Base-by-base conservation (phyloP, 2,888 invertebrate genomes). In the Siphonodentalium dalli region DNA sequence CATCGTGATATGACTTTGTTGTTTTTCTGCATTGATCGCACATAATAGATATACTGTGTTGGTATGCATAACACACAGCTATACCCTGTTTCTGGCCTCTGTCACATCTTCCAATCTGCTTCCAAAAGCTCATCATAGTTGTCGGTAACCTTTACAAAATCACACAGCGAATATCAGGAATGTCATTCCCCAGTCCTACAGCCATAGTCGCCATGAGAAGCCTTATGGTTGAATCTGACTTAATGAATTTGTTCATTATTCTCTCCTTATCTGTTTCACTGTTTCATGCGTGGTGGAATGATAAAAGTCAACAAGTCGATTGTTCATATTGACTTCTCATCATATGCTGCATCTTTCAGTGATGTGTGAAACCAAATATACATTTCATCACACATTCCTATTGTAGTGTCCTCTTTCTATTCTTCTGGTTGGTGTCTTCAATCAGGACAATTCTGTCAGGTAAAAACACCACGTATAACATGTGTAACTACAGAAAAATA, bases 91-190 rank as follows among this genome's bases (percentile, higher is more conserved):
- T 24, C 6, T 49, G 45, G 41, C 45, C 49, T 13, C 54, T 37
- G 1, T 45, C 44, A 34, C 34, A 38, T 21, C 49, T 23, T 18
- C 54, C 48, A 31, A 27, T 35, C 20, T 54, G 49, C 34, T 48
- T 47, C 54, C 54, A 54, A 24, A 54, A 27, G 21, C 44, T 31
- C 33, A 54, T 15, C 21, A 44, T 23, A n/a, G 49, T 44, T 2
- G 42, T 24, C 15, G 49, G 54, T 27, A 39, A 9, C 2, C 44
- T 48, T 49, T 49, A 54, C 3, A 48, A 15, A 7, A 54, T 33
- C 9, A 47, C 28, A 20, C 34, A 9, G 4, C 24, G 18, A 5
- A 48, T 24, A 20, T 47, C 48, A n/a, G 48, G 54, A 11, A 54
- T 48, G 33, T 47, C 35, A 4, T 47, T 35, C 15, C 38, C 41